Conservation (phyloP, 2,888 invertebrate species). For the Litoditis marina region DNA sequence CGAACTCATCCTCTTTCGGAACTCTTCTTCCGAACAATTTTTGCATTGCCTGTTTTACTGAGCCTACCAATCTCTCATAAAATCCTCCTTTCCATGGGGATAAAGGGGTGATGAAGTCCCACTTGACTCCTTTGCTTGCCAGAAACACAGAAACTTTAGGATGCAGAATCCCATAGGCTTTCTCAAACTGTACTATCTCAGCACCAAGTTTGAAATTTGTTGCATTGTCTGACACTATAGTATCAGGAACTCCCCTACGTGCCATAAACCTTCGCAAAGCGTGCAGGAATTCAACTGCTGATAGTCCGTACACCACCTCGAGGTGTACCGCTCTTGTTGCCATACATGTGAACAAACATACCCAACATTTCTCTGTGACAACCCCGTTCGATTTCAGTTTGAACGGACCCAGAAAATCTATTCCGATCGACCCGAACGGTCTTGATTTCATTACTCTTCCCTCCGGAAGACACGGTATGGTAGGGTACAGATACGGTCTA, state of each 20-base stretch:
- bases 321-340: slow-evolving; percentile 62
- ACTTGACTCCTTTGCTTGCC: slow-evolving; percentile 1
- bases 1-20: too few species aligned
- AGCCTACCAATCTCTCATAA: slow-evolving; percentile 13
- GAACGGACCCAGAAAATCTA: slow-evolving; percentile 63
- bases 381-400: slow-evolving; percentile 31
- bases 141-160: background rate
- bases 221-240: slow-evolving; percentile 61
- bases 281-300: slow-evolving; percentile 54
- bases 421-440: slow-evolving; percentile 56
- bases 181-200: background rate
- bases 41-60: slow-evolving; percentile 13
- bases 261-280: slow-evolving; percentile 60
- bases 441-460: slow-evolving; percentile 8
- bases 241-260: slow-evolving; percentile 55
- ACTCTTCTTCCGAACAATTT: too few species aligned
- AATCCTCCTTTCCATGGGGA: slow-evolving; percentile 21
- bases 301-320: slow-evolving; percentile 58
- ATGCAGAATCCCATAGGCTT: too few species aligned
- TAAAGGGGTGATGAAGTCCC: slow-evolving; percentile 7
- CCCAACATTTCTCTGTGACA: slow-evolving; percentile 41
- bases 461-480: background rate
- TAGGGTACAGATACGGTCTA: slow-evolving; percentile 2
- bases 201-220: slow-evolving; percentile 60
- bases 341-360: slow-evolving; percentile 63